Conservation (phyloP, 2,888 invertebrate species). For the Apocheima hispidaria region DNA sequence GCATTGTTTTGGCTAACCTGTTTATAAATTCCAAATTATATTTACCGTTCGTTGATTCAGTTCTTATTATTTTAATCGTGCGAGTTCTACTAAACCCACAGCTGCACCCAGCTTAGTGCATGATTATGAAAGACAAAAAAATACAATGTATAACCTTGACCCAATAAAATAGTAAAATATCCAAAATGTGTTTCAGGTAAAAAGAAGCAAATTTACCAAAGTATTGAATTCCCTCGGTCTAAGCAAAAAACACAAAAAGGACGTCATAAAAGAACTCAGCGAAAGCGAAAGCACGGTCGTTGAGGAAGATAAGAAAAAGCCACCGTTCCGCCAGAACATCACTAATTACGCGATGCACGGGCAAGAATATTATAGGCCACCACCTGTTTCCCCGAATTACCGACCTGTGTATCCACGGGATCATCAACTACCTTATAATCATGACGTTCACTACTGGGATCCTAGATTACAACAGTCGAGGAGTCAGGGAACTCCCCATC, state of each 20-base stretch:
- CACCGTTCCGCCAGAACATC: conserved; percentile 68
- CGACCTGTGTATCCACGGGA: conserved; percentile 29
- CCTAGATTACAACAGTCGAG: conserved; percentile 21
- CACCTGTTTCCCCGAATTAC: conserved; percentile 51
- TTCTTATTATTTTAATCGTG: too few relatives aligned
- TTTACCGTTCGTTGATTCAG: too few relatives aligned
- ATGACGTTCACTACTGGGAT: conserved; percentile 27
- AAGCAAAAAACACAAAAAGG: conserved; percentile 67
- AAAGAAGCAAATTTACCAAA: conserved; percentile 61
- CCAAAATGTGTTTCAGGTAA: conserved; percentile 55
- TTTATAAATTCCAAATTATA: too few relatives aligned
- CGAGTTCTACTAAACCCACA: too few relatives aligned
- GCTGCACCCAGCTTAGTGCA: too few relatives aligned
- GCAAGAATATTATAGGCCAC: conserved; percentile 64
- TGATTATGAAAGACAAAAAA: neutral
- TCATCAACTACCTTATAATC: conserved; percentile 39
- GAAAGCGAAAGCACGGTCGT: conserved; percentile 66
- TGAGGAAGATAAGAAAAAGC: conserved; percentile 49
- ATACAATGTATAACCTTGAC: neutral
- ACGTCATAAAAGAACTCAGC: conserved; percentile 65
- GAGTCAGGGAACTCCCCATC: conserved; percentile 1
- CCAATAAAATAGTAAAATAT: neutral
- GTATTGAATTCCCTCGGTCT: conserved; percentile 64
- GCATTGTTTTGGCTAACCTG: too few relatives aligned
- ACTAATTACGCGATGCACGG: conserved; percentile 68